A percentile compares a stretch with the other conserved stretches of the same genome.
Evolutionary conservation across 2,888 invertebrate species (phyloP).

Genomic region (Acanthoscelides obtectus): DNA sequence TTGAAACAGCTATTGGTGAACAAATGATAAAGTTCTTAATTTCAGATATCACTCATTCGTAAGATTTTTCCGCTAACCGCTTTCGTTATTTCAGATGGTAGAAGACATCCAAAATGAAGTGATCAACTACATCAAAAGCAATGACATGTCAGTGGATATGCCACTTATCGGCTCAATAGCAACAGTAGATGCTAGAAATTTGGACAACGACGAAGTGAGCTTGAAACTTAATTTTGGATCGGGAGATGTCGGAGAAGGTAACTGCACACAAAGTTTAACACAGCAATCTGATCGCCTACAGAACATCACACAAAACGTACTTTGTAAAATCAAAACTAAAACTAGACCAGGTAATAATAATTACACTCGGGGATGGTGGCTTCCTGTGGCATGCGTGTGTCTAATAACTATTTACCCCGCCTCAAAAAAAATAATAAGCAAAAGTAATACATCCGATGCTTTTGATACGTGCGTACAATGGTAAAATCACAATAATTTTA

Average conservation of each 20-base stretch:
- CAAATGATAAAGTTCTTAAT: too few relatives aligned
- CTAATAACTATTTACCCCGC: not conserved
- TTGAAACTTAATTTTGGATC: conserved; percentile 62
- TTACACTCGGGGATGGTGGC: not conserved
- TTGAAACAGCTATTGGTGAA: too few relatives aligned
- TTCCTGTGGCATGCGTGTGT: not conserved
- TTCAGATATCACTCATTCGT: too few relatives aligned
- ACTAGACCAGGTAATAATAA: not conserved
- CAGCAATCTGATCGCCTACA: not conserved
- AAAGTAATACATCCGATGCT: too few relatives aligned
- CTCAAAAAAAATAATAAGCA: too few relatives aligned
- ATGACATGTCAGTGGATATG: conserved; percentile 71
- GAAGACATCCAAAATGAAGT: conserved; percentile 8
- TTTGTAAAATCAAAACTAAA: not conserved
- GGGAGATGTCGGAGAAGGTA: conserved; percentile 40
- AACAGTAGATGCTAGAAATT: conserved; percentile 69
- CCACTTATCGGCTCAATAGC: conserved; percentile 62
- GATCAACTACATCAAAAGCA: conserved; percentile 61
- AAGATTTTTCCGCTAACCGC: too few relatives aligned
- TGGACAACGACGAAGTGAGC: conserved; percentile 69
- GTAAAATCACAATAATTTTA: too few relatives aligned
- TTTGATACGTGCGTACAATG: too few relatives aligned
- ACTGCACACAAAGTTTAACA: not conserved
- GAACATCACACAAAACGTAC: not conserved
- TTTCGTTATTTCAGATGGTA: not conserved